These are phyloP conservation scores for Drosophila subpulchrella DNA, from an alignment of 1,140 invertebrate genomes.

Conservation along the genomic window DNA sequence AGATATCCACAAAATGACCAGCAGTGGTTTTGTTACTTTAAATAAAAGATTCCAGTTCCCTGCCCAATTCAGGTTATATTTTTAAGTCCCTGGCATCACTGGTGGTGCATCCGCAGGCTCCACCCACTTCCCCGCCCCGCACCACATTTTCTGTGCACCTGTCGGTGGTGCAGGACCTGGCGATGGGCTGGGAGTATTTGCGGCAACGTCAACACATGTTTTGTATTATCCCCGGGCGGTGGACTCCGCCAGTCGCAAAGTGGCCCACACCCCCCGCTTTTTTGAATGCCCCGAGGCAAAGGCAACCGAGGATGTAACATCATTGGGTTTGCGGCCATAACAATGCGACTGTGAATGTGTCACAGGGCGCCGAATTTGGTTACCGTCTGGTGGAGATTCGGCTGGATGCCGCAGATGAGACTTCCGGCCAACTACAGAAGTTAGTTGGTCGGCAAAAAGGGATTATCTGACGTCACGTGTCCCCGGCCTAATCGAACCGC, in stretches of 20 bases:
- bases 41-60: background rate
- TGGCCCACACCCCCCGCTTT: slow-evolving; percentile 10
- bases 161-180: slow-evolving; percentile 34
- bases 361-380: slow-evolving; percentile 38
- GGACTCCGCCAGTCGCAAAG: slow-evolving; percentile 31
- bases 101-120: slow-evolving; percentile 17
- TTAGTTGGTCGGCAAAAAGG: slow-evolving; percentile 22
- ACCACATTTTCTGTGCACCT: slow-evolving; percentile 36
- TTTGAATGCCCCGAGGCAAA: slow-evolving; percentile 24
- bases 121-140: slow-evolving; percentile 3
- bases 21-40: no score
- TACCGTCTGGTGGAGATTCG: slow-evolving; percentile 19
- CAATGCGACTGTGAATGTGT: slow-evolving; percentile 24
- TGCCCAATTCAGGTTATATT: no score
- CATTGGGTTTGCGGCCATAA: slow-evolving; percentile 34
- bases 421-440: slow-evolving; percentile 38
- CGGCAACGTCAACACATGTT: slow-evolving; percentile 75
- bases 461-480: slow-evolving; percentile 55
- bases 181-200: slow-evolving; percentile 50
- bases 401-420: slow-evolving; percentile 1
- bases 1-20: no score
- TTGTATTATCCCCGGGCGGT: slow-evolving; percentile 45
- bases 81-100: slow-evolving; percentile 24
- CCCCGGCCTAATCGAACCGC: slow-evolving; percentile 46
- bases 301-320: slow-evolving; percentile 30